These are phyloP conservation scores for Dendrocincla fuliginosa DNA, from an alignment of 2,797 vertebrate genomes.

Conservation along the genomic window DNA sequence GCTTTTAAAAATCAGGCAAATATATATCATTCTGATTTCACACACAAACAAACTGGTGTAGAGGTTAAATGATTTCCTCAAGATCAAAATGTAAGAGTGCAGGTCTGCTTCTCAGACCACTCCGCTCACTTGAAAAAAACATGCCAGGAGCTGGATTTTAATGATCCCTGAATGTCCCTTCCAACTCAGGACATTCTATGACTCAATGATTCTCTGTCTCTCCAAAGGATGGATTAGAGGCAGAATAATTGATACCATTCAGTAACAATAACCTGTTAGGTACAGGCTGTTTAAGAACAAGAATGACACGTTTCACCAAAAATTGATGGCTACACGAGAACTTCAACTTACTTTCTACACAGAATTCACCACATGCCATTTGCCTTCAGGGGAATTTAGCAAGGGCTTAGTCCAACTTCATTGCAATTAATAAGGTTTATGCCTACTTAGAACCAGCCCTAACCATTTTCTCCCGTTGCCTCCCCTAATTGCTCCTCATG, in stretches of 20 bases:
- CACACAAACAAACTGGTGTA: background rate
- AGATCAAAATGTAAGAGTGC: background rate
- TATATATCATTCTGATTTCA: background rate
- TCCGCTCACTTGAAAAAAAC: background rate
- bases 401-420: background rate
- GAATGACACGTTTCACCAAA: background rate
- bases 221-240: background rate
- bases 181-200: background rate
- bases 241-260: background rate
- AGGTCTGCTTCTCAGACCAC: background rate
- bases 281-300: background rate
- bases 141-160: background rate
- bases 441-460: background rate
- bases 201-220: background rate
- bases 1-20: slow-evolving; percentile 7
- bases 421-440: background rate
- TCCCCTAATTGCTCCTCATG: background rate
- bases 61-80: background rate
- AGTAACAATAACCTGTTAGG: background rate
- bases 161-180: background rate
- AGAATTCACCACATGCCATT: background rate
- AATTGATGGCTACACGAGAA: background rate
- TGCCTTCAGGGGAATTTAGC: background rate
- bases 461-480: background rate
- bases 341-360: background rate